phyloP scores from a whole-genome alignment of 2,113 vertebrate species.

The Chascanopsetta lugubris region DNA sequence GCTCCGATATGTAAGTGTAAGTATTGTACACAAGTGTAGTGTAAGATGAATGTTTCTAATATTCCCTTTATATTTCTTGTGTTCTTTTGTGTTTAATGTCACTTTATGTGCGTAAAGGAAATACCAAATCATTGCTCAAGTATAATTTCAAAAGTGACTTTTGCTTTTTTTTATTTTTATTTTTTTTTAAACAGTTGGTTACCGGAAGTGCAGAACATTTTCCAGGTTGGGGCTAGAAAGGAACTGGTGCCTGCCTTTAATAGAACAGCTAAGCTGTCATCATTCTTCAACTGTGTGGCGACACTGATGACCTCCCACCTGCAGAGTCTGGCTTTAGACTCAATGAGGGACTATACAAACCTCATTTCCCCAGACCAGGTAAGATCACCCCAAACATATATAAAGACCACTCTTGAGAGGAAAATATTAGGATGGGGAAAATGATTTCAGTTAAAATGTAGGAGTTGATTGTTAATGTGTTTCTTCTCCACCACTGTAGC shows the following conservation, averaged over 20 bases:
- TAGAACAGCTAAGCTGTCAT: conserved; percentile 76
- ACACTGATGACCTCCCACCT: conserved; percentile 88
- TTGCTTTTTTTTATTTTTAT: conserved; percentile 13
- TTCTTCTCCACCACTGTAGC: conserved; percentile 64
- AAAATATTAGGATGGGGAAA: background rate
- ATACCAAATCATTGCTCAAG: background rate
- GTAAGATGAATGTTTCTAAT: too few species aligned
- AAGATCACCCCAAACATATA: too few species aligned
- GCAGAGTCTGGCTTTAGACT: conserved; percentile 83
- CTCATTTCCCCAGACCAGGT: conserved; percentile 84
- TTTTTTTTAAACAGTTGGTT: conserved; percentile 82
- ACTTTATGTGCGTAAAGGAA: background rate
- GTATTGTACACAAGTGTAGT: too few species aligned
- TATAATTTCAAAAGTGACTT: background rate
- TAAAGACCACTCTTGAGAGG: too few species aligned
- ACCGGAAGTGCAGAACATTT: conserved; percentile 86
- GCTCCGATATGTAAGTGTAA: too few species aligned
- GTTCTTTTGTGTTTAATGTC: background rate
- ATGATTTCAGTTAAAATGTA: background rate
- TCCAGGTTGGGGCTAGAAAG: conserved; percentile 79
- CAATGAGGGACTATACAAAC: conserved; percentile 86
- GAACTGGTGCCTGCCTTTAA: conserved; percentile 79
- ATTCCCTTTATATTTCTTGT: too few species aligned
- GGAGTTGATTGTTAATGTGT: background rate
- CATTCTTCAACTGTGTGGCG: conserved; percentile 86